phyloP scores from a whole-genome alignment of 2,888 invertebrate species.

The Argyresthia goedartella region DNA sequence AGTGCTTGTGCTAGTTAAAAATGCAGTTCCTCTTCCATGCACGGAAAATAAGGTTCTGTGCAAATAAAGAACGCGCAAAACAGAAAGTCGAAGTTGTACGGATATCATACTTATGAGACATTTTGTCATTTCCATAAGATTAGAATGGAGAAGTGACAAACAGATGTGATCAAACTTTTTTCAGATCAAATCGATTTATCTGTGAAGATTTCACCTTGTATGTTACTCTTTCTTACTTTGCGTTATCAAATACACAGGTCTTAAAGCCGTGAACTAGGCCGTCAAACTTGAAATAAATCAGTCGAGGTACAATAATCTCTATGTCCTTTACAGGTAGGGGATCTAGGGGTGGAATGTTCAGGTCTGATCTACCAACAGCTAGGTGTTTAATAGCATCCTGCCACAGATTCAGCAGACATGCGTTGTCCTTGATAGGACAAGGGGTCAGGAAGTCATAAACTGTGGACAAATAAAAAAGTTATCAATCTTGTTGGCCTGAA shows the following conservation, averaged over 20 bases:
- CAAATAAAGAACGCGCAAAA: too few relatives aligned
- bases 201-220: too few relatives aligned
- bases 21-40: too few relatives aligned
- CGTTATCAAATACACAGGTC: constrained; percentile 25
- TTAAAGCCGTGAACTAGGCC: constrained; percentile 28
- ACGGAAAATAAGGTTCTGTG: too few relatives aligned
- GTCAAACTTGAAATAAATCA: constrained; percentile 25
- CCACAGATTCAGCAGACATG: constrained; percentile 22
- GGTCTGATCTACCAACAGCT: constrained; percentile 24
- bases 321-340: constrained; percentile 25
- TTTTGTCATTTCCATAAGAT: too few relatives aligned
- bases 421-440: constrained; percentile 25
- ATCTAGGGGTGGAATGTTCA: constrained; percentile 28
- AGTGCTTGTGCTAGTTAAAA: too few relatives aligned
- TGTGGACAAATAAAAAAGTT: constrained; percentile 17
- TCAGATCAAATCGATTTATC: too few relatives aligned
- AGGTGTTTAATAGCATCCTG: constrained; percentile 17
- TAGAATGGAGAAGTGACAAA: too few relatives aligned
- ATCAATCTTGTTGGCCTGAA: too few relatives aligned
- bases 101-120: too few relatives aligned
- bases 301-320: constrained; percentile 18
- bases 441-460: constrained; percentile 21
- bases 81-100: too few relatives aligned
- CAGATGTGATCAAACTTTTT: too few relatives aligned
- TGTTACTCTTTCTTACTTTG: constrained; percentile 20